phyloP scores from a whole-genome alignment of 2,113 vertebrate species.

The Oriolus oriolus region DNA sequence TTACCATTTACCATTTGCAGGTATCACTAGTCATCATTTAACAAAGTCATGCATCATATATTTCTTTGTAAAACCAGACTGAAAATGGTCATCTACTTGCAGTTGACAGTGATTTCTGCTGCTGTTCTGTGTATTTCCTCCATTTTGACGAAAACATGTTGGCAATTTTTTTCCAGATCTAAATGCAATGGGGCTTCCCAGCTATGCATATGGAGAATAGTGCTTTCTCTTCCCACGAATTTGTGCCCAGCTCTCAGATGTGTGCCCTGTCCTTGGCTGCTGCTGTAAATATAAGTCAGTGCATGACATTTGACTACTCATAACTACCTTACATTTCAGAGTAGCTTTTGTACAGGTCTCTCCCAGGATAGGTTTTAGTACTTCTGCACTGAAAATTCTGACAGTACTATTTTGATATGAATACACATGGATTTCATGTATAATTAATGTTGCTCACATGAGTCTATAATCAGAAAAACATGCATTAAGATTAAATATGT shows the following conservation, averaged over 20 bases:
- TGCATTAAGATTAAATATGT: background rate
- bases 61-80: background rate
- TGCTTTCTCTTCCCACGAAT: background rate
- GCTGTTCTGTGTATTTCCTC: background rate
- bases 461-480: background rate
- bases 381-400: background rate
- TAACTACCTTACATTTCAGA: background rate
- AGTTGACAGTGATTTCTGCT: background rate
- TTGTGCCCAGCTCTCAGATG: background rate
- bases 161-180: background rate
- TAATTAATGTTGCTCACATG: background rate
- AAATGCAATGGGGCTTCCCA: background rate
- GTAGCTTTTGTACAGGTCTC: background rate
- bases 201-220: background rate
- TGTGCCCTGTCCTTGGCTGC: background rate
- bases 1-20: background rate
- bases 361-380: background rate
- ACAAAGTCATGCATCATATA: background rate
- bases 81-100: background rate
- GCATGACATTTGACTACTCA: background rate
- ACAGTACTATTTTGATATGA: background rate
- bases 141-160: background rate
- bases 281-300: background rate
- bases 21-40: background rate
- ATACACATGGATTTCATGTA: background rate